Conservation (phyloP, 2,797 vertebrate species). For the Gymnothorax javanicus region DNA sequence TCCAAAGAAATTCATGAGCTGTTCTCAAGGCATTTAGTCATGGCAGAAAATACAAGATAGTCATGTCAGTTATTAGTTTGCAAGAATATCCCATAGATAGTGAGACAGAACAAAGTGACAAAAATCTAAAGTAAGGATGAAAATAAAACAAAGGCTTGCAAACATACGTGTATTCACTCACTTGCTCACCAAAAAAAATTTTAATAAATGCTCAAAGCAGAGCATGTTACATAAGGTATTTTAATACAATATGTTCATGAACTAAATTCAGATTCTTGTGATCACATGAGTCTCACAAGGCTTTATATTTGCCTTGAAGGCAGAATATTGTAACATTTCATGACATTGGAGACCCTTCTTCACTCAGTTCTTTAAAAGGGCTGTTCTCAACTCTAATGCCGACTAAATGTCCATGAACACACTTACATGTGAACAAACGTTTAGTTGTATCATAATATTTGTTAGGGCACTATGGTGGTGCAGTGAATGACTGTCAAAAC, state of each 20-base stretch:
- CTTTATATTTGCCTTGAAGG: neutral
- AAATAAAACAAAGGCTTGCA: neutral
- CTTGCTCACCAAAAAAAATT: conserved; percentile 33
- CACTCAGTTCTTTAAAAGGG: neutral
- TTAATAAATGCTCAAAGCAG: conserved; percentile 17
- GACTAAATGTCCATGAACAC: neutral
- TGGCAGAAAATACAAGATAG: neutral
- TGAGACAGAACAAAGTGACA: neutral
- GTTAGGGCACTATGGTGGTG: too few relatives aligned
- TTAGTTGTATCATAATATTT: neutral
- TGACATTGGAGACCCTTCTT: neutral
- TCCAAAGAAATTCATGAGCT: neutral
- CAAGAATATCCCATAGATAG: neutral
- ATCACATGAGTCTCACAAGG: neutral
- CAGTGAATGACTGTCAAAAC: too few relatives aligned
- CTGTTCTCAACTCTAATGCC: neutral
- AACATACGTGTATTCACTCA: neutral
- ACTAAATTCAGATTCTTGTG: neutral
- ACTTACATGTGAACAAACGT: neutral
- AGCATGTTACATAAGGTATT: neutral
- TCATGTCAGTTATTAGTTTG: neutral
- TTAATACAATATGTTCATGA: neutral
- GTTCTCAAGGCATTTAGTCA: neutral
- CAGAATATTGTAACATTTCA: neutral
- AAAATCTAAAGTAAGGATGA: neutral